These are phyloP conservation scores for Scaptomyza caliginosa DNA, from an alignment of 2,888 invertebrate species.

Conservation along the genomic window DNA sequence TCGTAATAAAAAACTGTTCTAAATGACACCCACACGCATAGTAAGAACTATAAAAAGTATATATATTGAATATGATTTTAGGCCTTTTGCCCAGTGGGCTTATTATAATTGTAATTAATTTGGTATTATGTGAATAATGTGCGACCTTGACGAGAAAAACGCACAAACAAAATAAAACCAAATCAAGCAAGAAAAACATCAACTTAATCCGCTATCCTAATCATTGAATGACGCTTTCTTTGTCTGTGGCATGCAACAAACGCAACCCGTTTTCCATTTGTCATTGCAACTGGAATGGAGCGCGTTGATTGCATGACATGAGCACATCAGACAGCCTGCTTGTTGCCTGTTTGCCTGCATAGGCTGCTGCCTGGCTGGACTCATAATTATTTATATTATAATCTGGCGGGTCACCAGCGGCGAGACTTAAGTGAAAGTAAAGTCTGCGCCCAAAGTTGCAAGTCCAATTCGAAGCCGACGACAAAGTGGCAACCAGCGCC, in stretches of 20 bases:
- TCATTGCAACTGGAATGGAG: slow-evolving; percentile 33
- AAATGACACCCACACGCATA: slow-evolving; percentile 14
- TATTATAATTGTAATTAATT: slow-evolving; percentile 36
- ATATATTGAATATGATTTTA: slow-evolving; percentile 23
- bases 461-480: slow-evolving; percentile 12
- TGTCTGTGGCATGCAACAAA: slow-evolving; percentile 23
- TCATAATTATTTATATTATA: slow-evolving; percentile 79
- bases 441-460: slow-evolving; percentile 29
- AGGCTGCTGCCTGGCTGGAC: slow-evolving; percentile 30
- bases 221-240: slow-evolving; percentile 45
- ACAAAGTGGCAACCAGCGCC: slow-evolving; percentile 36
- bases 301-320: slow-evolving; percentile 75
- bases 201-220: slow-evolving; percentile 20
- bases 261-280: slow-evolving; percentile 49
- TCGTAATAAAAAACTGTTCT: slow-evolving; percentile 36
- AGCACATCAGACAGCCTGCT: slow-evolving; percentile 64
- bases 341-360: slow-evolving; percentile 9
- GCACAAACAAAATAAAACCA: slow-evolving; percentile 4
- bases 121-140: slow-evolving; percentile 49
- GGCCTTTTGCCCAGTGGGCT: slow-evolving; percentile 8
- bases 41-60: slow-evolving; percentile 13
- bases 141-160: slow-evolving; percentile 58
- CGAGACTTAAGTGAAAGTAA: slow-evolving; percentile 69
- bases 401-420: slow-evolving; percentile 73
- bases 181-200: not conserved